Percentiles rank a stretch among this genome's conserved stretches.
Evolutionary conservation across 2,797 vertebrate genomes (phyloP).

Genomic region (Avahi laniger): DNA sequence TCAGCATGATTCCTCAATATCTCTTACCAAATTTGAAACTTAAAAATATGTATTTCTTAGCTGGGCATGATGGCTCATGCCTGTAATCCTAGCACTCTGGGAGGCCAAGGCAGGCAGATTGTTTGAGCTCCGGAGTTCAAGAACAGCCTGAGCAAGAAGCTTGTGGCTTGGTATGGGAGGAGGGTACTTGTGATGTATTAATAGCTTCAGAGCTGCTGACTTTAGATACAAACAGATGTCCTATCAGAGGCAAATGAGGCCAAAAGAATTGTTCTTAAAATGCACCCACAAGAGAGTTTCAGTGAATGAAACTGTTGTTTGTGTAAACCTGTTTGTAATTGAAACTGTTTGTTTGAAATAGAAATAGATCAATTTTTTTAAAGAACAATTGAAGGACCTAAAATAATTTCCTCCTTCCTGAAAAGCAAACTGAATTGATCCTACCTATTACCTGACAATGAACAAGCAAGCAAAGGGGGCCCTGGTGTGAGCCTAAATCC

Average conservation of each 20-base stretch:
- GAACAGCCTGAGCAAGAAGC: background rate
- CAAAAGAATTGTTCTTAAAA: background rate
- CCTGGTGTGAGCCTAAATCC: background rate
- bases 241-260: constrained; percentile 35
- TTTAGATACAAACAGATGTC: constrained; percentile 30
- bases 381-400: background rate
- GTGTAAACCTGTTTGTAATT: background rate
- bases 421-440: background rate
- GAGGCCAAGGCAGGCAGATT: too few relatives aligned
- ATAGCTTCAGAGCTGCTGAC: background rate
- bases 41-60: background rate
- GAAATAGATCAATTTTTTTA: background rate
- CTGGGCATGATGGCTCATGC: rapidly evolving
- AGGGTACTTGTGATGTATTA: background rate
- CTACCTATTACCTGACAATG: background rate
- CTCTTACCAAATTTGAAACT: background rate
- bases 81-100: background rate
- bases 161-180: background rate
- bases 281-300: background rate
- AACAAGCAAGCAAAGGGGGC: background rate
- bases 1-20: background rate
- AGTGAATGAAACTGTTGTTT: background rate
- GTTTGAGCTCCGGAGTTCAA: background rate
- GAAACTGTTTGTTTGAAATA: constrained; percentile 59
- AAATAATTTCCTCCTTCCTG: background rate